A percentile compares a stretch with the other conserved stretches of the same genome.
Conservation (phyloP, 2,888 invertebrate species). For the Calameuta filiformis region DNA sequence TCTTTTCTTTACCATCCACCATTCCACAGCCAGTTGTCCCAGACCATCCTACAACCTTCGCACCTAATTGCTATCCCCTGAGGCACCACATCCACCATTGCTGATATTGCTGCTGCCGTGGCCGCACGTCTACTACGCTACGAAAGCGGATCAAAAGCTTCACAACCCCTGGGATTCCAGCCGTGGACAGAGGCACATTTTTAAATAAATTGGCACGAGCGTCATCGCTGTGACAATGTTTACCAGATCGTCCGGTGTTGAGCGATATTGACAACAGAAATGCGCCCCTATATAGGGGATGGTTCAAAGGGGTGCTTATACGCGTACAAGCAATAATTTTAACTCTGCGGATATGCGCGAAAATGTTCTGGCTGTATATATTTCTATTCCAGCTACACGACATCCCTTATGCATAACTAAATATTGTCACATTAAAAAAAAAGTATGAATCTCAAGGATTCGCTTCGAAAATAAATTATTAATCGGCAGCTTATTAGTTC, state of each 20-base stretch:
- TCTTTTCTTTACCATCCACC: neutral
- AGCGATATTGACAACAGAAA: neutral
- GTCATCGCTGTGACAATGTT: neutral
- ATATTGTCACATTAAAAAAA: neutral
- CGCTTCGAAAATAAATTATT: neutral
- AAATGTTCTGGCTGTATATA: neutral
- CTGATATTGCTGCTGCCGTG: neutral
- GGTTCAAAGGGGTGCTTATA: neutral
- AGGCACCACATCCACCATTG: neutral
- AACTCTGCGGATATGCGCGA: neutral
- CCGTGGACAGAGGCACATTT: neutral
- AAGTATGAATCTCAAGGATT: neutral
- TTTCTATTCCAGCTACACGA: neutral
- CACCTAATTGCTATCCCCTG: slow-evolving; percentile 17
- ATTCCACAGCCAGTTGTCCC: slow-evolving; percentile 17
- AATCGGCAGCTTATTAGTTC: neutral
- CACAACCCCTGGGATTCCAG: neutral
- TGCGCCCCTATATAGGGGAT: neutral
- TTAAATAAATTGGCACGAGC: neutral
- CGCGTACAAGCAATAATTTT: neutral
- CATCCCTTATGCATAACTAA: neutral
- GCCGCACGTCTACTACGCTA: neutral
- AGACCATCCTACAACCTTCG: slow-evolving; percentile 16
- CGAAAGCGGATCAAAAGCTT: neutral
- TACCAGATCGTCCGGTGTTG: neutral